Base-by-base conservation (phyloP, 2,113 vertebrate genomes). In the Pelecanus crispus region DNA sequence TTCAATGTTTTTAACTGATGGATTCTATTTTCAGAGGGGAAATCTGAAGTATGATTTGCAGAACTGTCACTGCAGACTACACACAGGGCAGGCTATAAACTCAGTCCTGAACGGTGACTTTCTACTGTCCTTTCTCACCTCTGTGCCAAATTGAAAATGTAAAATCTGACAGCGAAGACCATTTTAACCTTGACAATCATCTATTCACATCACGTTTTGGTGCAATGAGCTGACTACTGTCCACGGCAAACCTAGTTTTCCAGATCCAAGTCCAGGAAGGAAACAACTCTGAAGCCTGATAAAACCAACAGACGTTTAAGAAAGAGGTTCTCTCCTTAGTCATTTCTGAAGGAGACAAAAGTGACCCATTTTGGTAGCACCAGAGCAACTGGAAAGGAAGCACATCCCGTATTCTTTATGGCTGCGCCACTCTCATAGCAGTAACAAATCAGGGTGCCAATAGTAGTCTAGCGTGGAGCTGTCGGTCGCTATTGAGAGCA, bases 381-480 rank as follows among this genome's bases (percentile, higher is more conserved):
- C n/a, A 47, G 19, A 67, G 12, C 44, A 79, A 58, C 2, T 13
- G 45, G 38, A 68, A 79, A 58, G 42, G 68, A 40, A 77, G 11
- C 17, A 38, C 14, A 44, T 10, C 26, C 53, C 1, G 1, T 34
- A 2, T 38, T 62, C 42, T 17, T 65, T 45, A 26, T 6, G 22
- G 45, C 36, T 9, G 11, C n/a, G 49, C 25, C 32, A 21, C 36
- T 42, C 42, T 14, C 3, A 0, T 1, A 38, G 61, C 38, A n/a
- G 14, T 67, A 61, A 34, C 29, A 17, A 16, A 38, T 4, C 2
- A 4, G 22, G 17, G 17, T 44, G 9, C 38, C 11, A 5, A 26
- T 1, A 63, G 32, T 45, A 77, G 26, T 5, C 29, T 12, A 42
- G 19, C 1, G 0, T 9, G 31, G 38, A 63, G 38, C 44, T 42